Evolutionary conservation across 2,888 invertebrate genomes (phyloP), one percentile per base, ranked within the genome.

Genomic region (Polietes domitor): DNA sequence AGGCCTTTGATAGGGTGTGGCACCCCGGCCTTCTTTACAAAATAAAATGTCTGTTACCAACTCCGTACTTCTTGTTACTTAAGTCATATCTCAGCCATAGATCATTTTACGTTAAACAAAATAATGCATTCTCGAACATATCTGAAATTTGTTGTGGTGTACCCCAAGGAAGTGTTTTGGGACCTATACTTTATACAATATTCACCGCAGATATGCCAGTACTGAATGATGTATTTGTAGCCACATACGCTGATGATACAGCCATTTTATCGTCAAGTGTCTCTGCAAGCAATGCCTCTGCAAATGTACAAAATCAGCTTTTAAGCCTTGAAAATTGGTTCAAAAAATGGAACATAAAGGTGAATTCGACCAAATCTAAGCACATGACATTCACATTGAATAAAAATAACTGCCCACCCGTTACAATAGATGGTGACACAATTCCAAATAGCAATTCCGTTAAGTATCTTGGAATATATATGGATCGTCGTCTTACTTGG

Each of bases 171-270:
- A 68, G 43, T 21, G 71, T 76, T 10, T 32, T 76, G 12, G 79
- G 73, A 17, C 73, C 73, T n/a, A 19, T 78, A 12, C 70, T 81
- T 6, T 76, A 72, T 19, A 76, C 72, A 10, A 2, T 76, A n/a
- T 74, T 65, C 55, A 79, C 79, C 12, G 41, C 37, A 41, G 73
- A 68, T 53, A 53, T 73, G 65, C 73, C 79, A 37, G 41, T 37
- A 21, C 17, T 10, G 5, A n/a, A 26, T 50, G 43, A 73, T 43
- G 37, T 68, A 15, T 17, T 19, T 47, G 32, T 28, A 4, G 75
- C 71, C 7, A 76, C 80, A 19, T 65, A 53, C 41, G 76, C 80
- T 7, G 71, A 80, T 77, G 55, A 77, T 19, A 81, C 77, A 15
- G 81, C 81, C 26, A 43, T 81, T 17, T 24, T 79, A 55, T 12